Conservation (phyloP, 2,797 vertebrate genomes). For the Mico argentatus region DNA sequence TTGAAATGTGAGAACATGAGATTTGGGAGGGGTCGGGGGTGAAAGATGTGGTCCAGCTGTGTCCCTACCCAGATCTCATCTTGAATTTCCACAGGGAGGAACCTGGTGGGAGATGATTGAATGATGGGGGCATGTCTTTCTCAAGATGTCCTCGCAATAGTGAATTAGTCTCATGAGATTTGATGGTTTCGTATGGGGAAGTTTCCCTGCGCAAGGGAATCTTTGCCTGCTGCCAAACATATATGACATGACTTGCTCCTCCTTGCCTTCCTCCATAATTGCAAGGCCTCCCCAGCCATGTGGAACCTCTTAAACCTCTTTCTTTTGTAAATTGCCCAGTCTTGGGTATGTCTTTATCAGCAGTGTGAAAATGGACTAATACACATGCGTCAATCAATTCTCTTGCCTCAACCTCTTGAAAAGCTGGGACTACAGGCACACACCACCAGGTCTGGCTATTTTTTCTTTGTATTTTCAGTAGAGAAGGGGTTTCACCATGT, state of each 20-base stretch:
- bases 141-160: background rate
- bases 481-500: background rate
- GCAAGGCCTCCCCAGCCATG: background rate
- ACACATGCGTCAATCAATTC: background rate
- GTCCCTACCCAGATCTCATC: background rate
- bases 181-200: background rate
- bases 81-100: background rate
- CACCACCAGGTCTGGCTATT: background rate
- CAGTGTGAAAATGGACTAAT: background rate
- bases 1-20: background rate
- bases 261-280: background rate
- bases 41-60: background rate
- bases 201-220: background rate
- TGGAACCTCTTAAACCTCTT: background rate
- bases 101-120: background rate
- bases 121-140: background rate
- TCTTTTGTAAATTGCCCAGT: background rate
- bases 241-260: background rate
- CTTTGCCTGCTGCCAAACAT: background rate
- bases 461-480: background rate
- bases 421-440: background rate
- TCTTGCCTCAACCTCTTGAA: background rate
- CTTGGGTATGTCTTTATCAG: background rate
- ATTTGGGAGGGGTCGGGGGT: background rate
- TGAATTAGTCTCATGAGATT: background rate